A percentile compares a stretch with the other conserved stretches of the same genome.
Conservation (phyloP, 2,797 vertebrate genomes). For the Trematomus bernacchii region DNA sequence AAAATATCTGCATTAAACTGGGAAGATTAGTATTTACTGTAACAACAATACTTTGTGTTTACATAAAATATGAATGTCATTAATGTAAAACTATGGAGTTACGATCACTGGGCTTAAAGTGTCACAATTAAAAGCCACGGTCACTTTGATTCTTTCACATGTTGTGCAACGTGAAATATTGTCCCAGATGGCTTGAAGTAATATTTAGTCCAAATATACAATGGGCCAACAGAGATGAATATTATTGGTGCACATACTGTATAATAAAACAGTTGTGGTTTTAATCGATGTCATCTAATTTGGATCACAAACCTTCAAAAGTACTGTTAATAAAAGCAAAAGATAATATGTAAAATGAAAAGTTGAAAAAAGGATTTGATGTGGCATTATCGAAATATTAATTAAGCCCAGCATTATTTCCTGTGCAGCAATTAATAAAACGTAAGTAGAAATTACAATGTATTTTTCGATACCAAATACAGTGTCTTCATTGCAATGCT, state of each 20-base stretch:
- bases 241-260: neutral
- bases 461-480: neutral
- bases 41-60: neutral
- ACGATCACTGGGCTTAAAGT: neutral
- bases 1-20: neutral
- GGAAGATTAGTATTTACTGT: neutral
- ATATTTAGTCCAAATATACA: neutral
- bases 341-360: neutral
- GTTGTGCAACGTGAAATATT: neutral
- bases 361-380: neutral
- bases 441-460: conserved; percentile 2
- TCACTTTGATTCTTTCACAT: neutral
- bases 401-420: neutral
- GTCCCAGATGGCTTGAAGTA: neutral
- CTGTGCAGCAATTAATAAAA: conserved; percentile 8
- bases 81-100: neutral
- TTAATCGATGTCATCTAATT: neutral
- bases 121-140: neutral
- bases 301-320: no score
- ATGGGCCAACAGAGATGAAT: neutral
- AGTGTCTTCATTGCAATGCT: neutral
- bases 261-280: neutral
- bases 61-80: neutral
- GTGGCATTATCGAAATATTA: neutral
- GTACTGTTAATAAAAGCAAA: no score